phyloP scores from a whole-genome alignment of 1,140 invertebrate species.

The Eciton burchellii region DNA sequence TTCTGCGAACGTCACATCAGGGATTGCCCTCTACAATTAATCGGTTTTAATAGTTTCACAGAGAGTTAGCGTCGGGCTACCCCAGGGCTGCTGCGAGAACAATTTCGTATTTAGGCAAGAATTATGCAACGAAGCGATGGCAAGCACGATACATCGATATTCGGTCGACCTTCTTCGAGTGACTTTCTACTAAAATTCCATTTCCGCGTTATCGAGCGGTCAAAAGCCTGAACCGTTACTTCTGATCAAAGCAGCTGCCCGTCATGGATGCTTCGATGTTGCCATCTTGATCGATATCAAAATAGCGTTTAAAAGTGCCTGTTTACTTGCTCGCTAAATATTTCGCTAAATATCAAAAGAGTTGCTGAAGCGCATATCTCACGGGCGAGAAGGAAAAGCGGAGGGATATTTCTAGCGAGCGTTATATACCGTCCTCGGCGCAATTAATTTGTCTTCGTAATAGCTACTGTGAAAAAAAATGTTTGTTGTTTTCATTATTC shows the following conservation, averaged over 20 bases:
- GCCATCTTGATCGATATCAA: not conserved
- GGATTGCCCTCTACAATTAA: slow-evolving; percentile 82
- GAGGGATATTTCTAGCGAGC: slow-evolving; percentile 24
- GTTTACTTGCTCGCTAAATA: slow-evolving; percentile 10
- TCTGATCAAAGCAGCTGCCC: not conserved
- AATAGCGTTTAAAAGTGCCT: not conserved
- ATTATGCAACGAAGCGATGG: not conserved
- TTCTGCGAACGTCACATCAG: slow-evolving; percentile 79
- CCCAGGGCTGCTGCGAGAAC: not conserved
- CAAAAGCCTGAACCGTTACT: no score
- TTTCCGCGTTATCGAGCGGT: not conserved
- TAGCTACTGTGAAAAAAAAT: slow-evolving; percentile 48
- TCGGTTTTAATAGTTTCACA: slow-evolving; percentile 78
- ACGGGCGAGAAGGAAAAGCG: not conserved
- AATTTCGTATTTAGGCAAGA: not conserved
- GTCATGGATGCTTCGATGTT: not conserved
- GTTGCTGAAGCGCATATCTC: not conserved
- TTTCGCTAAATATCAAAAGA: slow-evolving; percentile 30
- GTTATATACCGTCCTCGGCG: slow-evolving; percentile 16
- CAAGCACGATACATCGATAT: not conserved
- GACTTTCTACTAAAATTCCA: not conserved
- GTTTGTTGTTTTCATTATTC: slow-evolving; percentile 63
- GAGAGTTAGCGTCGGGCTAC: not conserved
- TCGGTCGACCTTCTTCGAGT: slow-evolving; percentile 3
- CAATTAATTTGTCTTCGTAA: slow-evolving; percentile 58